Base-by-base conservation (phyloP, 2,113 vertebrate species). In the Corythornis cristatus region DNA sequence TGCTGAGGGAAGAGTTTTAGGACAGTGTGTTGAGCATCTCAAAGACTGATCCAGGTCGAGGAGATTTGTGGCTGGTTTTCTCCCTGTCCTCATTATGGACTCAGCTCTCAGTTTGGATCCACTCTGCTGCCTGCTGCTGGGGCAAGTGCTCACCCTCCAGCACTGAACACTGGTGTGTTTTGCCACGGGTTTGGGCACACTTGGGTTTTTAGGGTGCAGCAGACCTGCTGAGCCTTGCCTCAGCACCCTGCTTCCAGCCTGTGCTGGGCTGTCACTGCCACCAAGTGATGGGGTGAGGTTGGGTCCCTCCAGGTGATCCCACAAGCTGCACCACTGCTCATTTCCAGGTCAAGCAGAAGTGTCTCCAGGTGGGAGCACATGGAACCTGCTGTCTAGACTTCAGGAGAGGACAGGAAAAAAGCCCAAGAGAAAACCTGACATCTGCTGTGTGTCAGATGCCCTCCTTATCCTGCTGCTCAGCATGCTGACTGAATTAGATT, bases 341-440 rank as follows among this genome's bases (percentile, higher is more conserved):
- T 77, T 90, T 92, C 64, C 42, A 1, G 3, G n/a, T 43, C 31
- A 79, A 95, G 40, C 19, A 7, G 71, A 48, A 3, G 1, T 83
- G 67, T 88, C 35, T 29, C 48, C 80, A 86, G 61, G 71, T 88
- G 81, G 35, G 48, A 93, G 26, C 56, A 73, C 0, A 2, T 76
- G 68, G 87, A 76, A 81, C 40, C 51, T n/a, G 26, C 87, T 88
- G 77, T 94, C 94, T 96, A 95, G 83, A 93, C 89, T 88, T 85
- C 57, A 50, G 3, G 33, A 75, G 53, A 71, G 25, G 9, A 7
- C 28, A 7, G 51, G 68, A 85, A 83, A 18, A 56, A n/a, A 58
- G 4, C 46, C 46, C 16, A 42, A 37, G 37, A 51, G 22, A 83
- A 84, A 90, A 91, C 74, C 77, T 93, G 94, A 76, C 75, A 89